A percentile compares a stretch with the other conserved stretches of the same genome.
Evolutionary conservation across 23 tunicate species (phyloP).

Genomic region (Halocynthia aurantium): DNA sequence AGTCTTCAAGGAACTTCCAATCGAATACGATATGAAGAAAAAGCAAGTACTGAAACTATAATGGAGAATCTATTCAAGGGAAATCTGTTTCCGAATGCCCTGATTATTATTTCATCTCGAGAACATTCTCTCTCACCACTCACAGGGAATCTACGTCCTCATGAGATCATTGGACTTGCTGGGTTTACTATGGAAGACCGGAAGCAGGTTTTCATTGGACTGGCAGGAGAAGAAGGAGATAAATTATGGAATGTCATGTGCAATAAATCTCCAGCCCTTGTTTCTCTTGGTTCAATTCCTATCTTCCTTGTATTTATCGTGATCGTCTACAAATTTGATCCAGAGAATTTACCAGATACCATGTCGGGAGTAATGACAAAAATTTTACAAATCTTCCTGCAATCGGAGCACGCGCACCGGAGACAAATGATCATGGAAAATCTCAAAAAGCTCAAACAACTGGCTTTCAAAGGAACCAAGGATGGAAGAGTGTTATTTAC

Average conservation of each 20-base stretch:
- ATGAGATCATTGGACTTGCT: slow-evolving; percentile 1
- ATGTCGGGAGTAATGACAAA: not conserved
- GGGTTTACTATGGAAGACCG: not conserved
- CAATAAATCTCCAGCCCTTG: not conserved
- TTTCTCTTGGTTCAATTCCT: not conserved
- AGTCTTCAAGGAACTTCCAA: too few species aligned
- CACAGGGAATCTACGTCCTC: not conserved
- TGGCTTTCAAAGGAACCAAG: not conserved
- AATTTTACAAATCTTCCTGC: not conserved
- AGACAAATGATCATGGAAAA: not conserved
- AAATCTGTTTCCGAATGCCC: not conserved
- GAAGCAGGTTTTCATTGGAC: not conserved
- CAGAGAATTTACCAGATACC: not conserved
- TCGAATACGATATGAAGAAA: too few species aligned
- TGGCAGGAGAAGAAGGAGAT: slow-evolving; percentile 1
- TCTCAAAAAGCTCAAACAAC: not conserved
- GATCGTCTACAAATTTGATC: not conserved
- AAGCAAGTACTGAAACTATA: not conserved
- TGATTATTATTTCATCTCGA: not conserved
- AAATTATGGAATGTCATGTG: not conserved
- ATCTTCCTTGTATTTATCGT: not conserved
- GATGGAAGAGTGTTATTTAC: not conserved
- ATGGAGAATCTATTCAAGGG: slow-evolving; percentile 3
- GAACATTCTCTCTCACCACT: not conserved
- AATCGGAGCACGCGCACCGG: not conserved